Conservation (phyloP, 2,797 vertebrate species). For the Gambusia yucatana region DNA sequence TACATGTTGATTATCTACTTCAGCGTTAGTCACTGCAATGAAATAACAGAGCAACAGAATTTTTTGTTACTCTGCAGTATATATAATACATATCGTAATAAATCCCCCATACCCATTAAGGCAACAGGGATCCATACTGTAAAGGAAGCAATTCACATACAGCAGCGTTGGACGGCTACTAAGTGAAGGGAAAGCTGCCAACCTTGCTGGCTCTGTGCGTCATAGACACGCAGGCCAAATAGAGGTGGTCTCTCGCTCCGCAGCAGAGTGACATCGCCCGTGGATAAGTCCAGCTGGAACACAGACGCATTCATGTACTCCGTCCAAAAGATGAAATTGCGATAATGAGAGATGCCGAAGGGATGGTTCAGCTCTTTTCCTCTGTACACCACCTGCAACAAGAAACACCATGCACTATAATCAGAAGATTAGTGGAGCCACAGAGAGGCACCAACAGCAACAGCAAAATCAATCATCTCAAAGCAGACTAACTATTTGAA, state of each 20-base stretch:
- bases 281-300: conserved; percentile 92
- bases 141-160: conserved; percentile 29
- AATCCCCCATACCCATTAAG: conserved; percentile 27
- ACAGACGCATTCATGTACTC: conserved; percentile 99
- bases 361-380: conserved; percentile 98
- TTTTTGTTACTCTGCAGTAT: conserved; percentile 8
- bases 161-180: conserved; percentile 18
- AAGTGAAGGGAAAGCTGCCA: conserved; percentile 52
- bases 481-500: conserved; percentile 54
- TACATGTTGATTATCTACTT: conserved; percentile 23
- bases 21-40: conserved; percentile 4
- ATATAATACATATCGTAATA: conserved; percentile 31
- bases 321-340: conserved; percentile 95
- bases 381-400: conserved; percentile 90
- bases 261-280: conserved; percentile 88
- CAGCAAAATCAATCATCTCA: conserved; percentile 49
- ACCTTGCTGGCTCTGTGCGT: conserved; percentile 96
- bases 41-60: conserved; percentile 30
- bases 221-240: conserved; percentile 94
- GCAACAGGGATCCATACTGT: conserved; percentile 17
- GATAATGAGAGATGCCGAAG: conserved; percentile 95
- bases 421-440: conserved; percentile 41
- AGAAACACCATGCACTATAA: conserved; percentile 34
- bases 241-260: conserved; percentile 93
- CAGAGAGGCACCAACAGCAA: conserved; percentile 19